A percentile compares a stretch with the other conserved stretches of the same genome.
Evolutionary conservation across 2,113 vertebrate species (phyloP).

Genomic region (Stigmatopora nigra): DNA sequence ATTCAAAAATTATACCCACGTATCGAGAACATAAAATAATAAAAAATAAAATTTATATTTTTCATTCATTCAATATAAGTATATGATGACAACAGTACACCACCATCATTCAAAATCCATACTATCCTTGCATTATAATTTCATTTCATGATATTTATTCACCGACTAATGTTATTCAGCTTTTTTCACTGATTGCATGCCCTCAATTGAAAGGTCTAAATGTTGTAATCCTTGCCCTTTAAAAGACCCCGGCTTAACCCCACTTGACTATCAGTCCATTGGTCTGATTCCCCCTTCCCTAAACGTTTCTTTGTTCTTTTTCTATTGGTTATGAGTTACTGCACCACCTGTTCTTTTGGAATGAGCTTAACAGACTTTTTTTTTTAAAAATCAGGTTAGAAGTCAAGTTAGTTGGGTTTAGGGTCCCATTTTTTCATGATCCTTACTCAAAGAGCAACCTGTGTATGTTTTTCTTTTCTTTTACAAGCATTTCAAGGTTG

Average conservation of each 20-base stretch:
- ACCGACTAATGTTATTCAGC: no score
- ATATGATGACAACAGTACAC: no score
- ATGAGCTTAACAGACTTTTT: background rate
- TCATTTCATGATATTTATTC: no score
- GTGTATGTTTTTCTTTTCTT: slow-evolving; percentile 38
- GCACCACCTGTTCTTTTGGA: background rate
- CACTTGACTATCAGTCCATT: background rate
- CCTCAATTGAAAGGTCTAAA: background rate
- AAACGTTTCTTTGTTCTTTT: background rate
- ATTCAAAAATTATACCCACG: no score
- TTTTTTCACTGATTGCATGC: no score
- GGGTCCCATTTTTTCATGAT: background rate
- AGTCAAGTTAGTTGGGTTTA: background rate
- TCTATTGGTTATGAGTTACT: background rate
- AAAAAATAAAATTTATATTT: no score
- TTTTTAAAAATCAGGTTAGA: background rate
- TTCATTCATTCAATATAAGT: no score
- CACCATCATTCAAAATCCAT: no score
- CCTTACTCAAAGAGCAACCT: background rate
- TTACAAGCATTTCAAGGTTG: slow-evolving; percentile 34
- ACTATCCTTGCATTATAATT: no score
- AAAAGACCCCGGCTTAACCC: background rate
- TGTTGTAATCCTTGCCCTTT: background rate
- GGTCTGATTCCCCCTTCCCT: background rate
- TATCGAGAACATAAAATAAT: no score